Evolutionary conservation across 2,797 vertebrate genomes (phyloP).

Genomic region (Gouania willdenowi): DNA sequence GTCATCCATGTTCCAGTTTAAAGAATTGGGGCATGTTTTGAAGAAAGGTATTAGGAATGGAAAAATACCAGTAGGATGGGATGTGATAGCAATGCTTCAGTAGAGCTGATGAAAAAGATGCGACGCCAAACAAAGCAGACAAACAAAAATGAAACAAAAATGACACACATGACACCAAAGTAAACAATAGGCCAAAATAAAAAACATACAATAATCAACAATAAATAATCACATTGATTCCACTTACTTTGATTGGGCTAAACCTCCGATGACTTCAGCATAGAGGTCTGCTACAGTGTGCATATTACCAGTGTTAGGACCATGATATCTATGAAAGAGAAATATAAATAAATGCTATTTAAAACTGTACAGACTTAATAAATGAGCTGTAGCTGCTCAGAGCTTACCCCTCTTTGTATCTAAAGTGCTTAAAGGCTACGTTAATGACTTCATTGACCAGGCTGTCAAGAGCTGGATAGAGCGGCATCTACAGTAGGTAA

Average conservation of each 20-base stretch:
- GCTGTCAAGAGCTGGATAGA: constrained; percentile 92
- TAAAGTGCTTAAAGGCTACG: constrained; percentile 98
- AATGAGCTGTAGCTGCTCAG: constrained; percentile 3
- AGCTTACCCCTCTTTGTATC: constrained; percentile 96
- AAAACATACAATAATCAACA: neutral
- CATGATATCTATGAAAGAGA: constrained; percentile 83
- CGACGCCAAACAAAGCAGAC: neutral
- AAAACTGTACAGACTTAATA: neutral
- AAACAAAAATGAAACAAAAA: too few species aligned
- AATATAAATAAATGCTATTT: too few species aligned
- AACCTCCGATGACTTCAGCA: constrained; percentile 93
- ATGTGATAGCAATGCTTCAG: constrained; percentile 17
- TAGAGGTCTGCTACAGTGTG: constrained; percentile 98
- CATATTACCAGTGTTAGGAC: constrained; percentile 98
- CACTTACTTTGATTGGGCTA: constrained; percentile 95
- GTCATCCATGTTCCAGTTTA: constrained; percentile 30
- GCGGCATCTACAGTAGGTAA: constrained; percentile 88
- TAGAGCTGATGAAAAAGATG: constrained; percentile 1
- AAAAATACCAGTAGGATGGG: constrained; percentile 11
- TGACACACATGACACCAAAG: too few species aligned
- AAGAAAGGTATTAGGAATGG: too few species aligned
- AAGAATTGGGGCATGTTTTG: constrained; percentile 28
- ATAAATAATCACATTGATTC: neutral
- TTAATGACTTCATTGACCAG: constrained; percentile 95
- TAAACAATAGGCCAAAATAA: too few species aligned